Evolutionary conservation across 2,113 vertebrate genomes (phyloP).

Genomic region (Percopsis transmontana): DNA sequence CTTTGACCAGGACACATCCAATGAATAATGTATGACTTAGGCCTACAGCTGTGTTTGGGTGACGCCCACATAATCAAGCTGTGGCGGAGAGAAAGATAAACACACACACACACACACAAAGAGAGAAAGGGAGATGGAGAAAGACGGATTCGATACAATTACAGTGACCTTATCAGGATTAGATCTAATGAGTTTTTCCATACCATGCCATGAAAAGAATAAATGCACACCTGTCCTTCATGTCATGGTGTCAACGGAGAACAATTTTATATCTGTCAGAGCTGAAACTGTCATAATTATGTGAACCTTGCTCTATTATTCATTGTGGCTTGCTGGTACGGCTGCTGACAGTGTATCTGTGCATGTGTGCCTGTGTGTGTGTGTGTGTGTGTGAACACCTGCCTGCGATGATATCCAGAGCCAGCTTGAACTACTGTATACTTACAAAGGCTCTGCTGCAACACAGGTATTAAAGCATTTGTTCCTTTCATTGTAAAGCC

Average conservation of each 20-base stretch:
- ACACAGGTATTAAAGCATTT: constrained; percentile 30
- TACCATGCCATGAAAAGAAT: constrained; percentile 4
- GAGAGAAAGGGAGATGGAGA: neutral
- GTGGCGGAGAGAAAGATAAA: constrained; percentile 25
- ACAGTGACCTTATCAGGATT: constrained; percentile 19
- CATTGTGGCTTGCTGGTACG: constrained; percentile 6
- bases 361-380: too few relatives aligned
- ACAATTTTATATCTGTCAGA: constrained; percentile 9
- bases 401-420: constrained; percentile 30
- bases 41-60: constrained; percentile 48
- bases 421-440: constrained; percentile 5
- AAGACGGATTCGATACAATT: constrained; percentile 18
- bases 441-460: constrained; percentile 7
- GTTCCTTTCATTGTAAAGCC: constrained; percentile 24
- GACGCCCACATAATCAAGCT: constrained; percentile 60
- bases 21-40: constrained; percentile 63
- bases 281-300: constrained; percentile 32
- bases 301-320: constrained; percentile 25
- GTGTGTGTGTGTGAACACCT: constrained; percentile 32
- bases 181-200: constrained; percentile 34
- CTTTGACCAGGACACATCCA: constrained; percentile 13
- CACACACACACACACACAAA: neutral
- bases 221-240: constrained; percentile 30
- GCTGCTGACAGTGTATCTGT: constrained; percentile 33
- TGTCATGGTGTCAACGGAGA: constrained; percentile 1